Conservation (phyloP, 2,888 invertebrate species). For the Anorthoa munda region DNA sequence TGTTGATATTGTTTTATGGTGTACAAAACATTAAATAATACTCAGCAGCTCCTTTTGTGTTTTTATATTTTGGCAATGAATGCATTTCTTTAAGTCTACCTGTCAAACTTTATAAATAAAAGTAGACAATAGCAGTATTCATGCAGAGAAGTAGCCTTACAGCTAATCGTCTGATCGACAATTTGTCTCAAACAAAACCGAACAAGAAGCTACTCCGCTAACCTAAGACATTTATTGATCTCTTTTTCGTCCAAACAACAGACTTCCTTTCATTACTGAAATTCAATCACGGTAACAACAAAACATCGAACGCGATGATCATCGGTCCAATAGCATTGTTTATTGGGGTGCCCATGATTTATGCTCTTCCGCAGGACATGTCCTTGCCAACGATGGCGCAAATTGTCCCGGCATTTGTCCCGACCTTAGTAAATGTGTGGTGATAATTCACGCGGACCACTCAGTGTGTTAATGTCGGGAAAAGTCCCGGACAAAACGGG, state of each 20-base stretch:
- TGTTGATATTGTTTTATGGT: too few relatives aligned
- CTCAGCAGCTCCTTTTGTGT: too few relatives aligned
- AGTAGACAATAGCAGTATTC: too few relatives aligned
- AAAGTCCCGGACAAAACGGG: constrained; percentile 66
- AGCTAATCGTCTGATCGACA: constrained; percentile 15
- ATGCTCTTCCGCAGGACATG: constrained; percentile 75
- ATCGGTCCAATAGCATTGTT: constrained; percentile 73
- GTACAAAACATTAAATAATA: too few relatives aligned
- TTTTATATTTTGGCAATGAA: too few relatives aligned
- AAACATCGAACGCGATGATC: constrained; percentile 60
- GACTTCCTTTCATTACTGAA: constrained; percentile 51
- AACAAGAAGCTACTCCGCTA: not conserved
- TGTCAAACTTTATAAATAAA: too few relatives aligned
- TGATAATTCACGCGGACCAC: constrained; percentile 77
- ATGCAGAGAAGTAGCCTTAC: not conserved
- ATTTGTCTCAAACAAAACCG: constrained; percentile 5
- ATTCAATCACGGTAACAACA: constrained; percentile 66
- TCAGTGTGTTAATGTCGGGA: constrained; percentile 70
- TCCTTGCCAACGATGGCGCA: constrained; percentile 75
- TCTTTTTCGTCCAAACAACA: constrained; percentile 29
- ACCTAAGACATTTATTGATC: constrained; percentile 36
- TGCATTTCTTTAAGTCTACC: too few relatives aligned
- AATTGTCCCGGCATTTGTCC: constrained; percentile 82
- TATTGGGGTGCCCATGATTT: constrained; percentile 82
- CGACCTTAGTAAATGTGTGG: constrained; percentile 76